Conservation (phyloP, 2,797 vertebrate species). For the Chrosomus eos region DNA sequence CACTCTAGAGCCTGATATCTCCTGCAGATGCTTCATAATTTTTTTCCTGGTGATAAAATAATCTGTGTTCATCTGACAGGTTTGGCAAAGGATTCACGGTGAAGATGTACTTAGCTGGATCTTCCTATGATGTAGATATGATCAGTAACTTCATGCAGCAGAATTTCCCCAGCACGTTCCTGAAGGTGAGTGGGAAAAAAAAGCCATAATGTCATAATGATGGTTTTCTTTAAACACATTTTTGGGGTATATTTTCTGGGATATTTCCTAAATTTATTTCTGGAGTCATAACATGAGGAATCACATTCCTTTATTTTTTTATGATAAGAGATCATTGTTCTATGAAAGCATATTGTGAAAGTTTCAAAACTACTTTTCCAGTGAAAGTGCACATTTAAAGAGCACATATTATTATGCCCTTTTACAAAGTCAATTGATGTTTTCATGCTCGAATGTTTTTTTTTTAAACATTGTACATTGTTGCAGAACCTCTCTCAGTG, state of each 20-base stretch:
- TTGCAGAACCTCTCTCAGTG: not conserved
- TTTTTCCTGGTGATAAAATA: slow-evolving; percentile 3
- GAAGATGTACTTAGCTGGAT: slow-evolving; percentile 91
- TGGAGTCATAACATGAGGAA: not conserved
- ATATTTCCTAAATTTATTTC: not conserved
- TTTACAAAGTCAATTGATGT: not conserved
- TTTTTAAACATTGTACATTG: not conserved
- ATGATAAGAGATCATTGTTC: not conserved
- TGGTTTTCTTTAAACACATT: not conserved
- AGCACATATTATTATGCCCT: not conserved
- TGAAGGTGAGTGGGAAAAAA: slow-evolving; percentile 87
- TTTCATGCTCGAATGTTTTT: not conserved
- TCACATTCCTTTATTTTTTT: not conserved
- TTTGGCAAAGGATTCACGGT: slow-evolving; percentile 97
- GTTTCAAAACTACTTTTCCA: not conserved
- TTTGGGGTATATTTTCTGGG: not conserved
- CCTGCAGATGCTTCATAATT: slow-evolving; percentile 29
- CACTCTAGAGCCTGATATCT: slow-evolving; percentile 24
- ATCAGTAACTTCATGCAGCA: slow-evolving; percentile 91
- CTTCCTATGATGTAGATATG: slow-evolving; percentile 76
- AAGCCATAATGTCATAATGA: slow-evolving; percentile 8
- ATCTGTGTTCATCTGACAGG: slow-evolving; percentile 72
- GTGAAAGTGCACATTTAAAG: not conserved
- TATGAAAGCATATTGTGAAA: not conserved
- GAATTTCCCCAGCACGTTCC: slow-evolving; percentile 88